phyloP scores from a whole-genome alignment of 2,113 vertebrate genomes.

The Mionectes macconnelli region DNA sequence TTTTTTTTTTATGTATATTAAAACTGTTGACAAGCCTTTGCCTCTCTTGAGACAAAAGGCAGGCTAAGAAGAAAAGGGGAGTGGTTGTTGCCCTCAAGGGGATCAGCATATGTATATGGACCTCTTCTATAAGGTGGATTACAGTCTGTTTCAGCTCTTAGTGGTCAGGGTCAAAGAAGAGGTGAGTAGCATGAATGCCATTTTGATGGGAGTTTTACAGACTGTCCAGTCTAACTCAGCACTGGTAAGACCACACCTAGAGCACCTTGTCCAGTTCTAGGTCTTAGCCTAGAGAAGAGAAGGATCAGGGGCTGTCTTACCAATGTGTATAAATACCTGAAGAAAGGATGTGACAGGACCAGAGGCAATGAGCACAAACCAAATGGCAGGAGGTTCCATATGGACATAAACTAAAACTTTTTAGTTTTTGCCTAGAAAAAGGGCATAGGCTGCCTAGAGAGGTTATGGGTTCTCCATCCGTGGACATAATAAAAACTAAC shows the following conservation, averaged over 20 bases:
- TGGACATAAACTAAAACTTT: background rate
- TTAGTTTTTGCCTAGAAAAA: no score
- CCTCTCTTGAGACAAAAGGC: background rate
- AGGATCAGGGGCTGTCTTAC: background rate
- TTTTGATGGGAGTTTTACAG: background rate
- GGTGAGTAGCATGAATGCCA: background rate
- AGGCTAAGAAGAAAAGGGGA: background rate
- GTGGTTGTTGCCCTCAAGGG: background rate
- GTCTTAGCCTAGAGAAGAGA: background rate
- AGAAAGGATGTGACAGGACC: background rate
- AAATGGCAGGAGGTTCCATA: background rate
- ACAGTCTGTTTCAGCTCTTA: background rate
- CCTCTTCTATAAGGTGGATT: background rate
- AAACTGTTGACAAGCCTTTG: background rate
- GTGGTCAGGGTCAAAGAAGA: background rate
- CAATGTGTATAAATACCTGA: background rate
- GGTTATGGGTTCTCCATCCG: background rate
- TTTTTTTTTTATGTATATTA: background rate
- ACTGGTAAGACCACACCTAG: background rate
- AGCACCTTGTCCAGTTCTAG: background rate
- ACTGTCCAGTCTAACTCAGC: background rate
- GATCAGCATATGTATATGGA: background rate
- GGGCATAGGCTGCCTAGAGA: background rate
- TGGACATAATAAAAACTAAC: background rate
- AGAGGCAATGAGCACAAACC: background rate